phyloP scores from a whole-genome alignment of 2,113 vertebrate genomes.

The Semnornis frantzii region DNA sequence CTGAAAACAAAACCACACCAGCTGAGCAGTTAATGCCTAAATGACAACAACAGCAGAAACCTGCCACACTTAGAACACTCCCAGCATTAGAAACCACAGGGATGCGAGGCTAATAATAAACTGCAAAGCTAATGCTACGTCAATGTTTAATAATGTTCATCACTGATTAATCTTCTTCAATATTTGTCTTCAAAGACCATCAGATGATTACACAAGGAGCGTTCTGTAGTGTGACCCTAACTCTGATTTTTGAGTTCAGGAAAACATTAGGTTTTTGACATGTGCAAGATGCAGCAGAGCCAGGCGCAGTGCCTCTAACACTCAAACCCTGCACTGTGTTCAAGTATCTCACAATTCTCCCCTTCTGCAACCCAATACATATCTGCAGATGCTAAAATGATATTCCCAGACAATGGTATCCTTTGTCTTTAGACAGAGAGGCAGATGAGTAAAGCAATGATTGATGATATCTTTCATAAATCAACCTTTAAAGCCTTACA shows the following conservation, averaged over 20 bases:
- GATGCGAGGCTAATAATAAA: conserved; percentile 16
- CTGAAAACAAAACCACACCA: background rate
- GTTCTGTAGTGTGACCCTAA: background rate
- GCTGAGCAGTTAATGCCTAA: background rate
- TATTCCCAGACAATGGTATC: background rate
- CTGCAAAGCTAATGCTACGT: background rate
- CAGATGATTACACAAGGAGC: background rate
- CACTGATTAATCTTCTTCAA: background rate
- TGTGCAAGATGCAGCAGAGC: background rate
- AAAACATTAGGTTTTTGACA: background rate
- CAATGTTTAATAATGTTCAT: conserved; percentile 40
- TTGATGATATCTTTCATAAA: background rate
- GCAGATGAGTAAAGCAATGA: accelerated
- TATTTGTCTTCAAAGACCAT: conserved; percentile 11
- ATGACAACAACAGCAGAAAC: background rate
- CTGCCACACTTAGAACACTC: background rate
- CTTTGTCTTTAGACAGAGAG: background rate
- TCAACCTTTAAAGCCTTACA: background rate
- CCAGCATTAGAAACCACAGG: background rate
- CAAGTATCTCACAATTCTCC: background rate
- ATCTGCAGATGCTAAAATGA: background rate
- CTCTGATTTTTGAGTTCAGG: background rate
- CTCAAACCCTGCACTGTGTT: background rate
- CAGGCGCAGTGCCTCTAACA: background rate
- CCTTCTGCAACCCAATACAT: background rate